These are phyloP conservation scores for Trichopoda pennipes DNA, from an alignment of 2,888 invertebrate genomes.

Conservation along the genomic window DNA sequence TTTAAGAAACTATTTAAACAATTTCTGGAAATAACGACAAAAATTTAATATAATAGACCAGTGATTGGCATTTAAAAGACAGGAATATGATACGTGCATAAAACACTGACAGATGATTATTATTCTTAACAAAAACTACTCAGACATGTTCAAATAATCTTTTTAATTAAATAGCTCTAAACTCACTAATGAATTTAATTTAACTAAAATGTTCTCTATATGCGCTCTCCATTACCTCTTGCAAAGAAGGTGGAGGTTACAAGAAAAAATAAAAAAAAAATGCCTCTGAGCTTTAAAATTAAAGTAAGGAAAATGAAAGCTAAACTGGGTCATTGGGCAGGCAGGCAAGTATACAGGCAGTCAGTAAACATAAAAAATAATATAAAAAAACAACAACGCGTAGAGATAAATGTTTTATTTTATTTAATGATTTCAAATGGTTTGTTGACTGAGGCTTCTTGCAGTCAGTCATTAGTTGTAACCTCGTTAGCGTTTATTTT, in stretches of 20 bases:
- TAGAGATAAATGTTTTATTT: conserved; percentile 29
- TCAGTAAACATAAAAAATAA: conserved; percentile 33
- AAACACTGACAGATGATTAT: no score
- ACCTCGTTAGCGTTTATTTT: conserved; percentile 6
- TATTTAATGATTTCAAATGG: conserved; percentile 50
- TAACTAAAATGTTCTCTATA: conserved; percentile 3
- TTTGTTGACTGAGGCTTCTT: conserved; percentile 32
- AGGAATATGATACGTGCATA: no score
- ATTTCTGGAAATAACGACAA: no score
- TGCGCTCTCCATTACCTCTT: conserved; percentile 36
- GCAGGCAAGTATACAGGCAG: conserved; percentile 42
- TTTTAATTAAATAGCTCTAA: conserved; percentile 3
- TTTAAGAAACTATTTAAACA: no score
- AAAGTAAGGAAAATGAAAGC: conserved; percentile 64
- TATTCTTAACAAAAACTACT: no score
- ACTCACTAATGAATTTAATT: conserved; percentile 8
- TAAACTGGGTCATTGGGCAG: conserved; percentile 66
- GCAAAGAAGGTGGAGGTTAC: conserved; percentile 37
- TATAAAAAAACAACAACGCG: conserved; percentile 12
- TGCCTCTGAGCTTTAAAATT: conserved; percentile 57
- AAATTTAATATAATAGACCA: no score
- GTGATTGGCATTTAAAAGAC: no score
- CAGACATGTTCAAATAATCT: conserved; percentile 10
- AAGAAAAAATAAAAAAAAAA: not conserved
- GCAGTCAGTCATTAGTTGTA: conserved; percentile 26